Evolutionary conservation across 2,888 invertebrate species (phyloP).

Genomic region (Drosophila eohydei): DNA sequence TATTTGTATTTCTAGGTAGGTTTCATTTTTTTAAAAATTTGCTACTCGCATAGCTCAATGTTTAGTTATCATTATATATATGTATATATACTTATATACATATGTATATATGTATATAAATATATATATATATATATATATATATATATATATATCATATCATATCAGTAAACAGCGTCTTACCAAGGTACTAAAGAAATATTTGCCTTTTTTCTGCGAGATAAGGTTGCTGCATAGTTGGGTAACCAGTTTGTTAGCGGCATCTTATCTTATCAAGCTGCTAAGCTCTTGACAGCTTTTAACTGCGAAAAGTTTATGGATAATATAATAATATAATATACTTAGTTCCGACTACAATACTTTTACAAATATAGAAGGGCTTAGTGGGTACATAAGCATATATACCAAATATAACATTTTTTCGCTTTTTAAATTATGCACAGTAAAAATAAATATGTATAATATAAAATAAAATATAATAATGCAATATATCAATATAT

Average conservation of each 20-base stretch:
- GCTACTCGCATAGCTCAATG: slow-evolving; percentile 66
- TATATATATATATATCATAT: slow-evolving; percentile 1
- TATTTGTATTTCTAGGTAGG: slow-evolving; percentile 49
- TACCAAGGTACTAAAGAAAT: slow-evolving; percentile 76
- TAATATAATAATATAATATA: slow-evolving; percentile 27
- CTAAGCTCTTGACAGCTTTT: slow-evolving; percentile 52
- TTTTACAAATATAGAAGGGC: slow-evolving; percentile 40
- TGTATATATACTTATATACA: not conserved
- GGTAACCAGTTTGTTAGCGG: slow-evolving; percentile 14
- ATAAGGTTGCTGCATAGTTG: slow-evolving; percentile 46
- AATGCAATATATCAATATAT: slow-evolving; percentile 42
- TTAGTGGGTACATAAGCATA: slow-evolving; percentile 19
- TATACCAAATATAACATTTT: slow-evolving; percentile 54
- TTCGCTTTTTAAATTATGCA: slow-evolving; percentile 49
- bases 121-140: not conserved
- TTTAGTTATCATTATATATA: slow-evolving; percentile 42
- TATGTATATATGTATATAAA: slow-evolving; percentile 18
- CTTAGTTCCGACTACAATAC: slow-evolving; percentile 45
- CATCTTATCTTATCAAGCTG: slow-evolving; percentile 51
- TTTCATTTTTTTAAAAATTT: slow-evolving; percentile 56
- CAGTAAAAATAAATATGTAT: slow-evolving; percentile 52
- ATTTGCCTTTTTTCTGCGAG: slow-evolving; percentile 38
- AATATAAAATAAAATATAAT: slow-evolving; percentile 31
- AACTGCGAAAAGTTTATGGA: slow-evolving; percentile 20
- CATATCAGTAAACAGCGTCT: slow-evolving; percentile 52